A percentile compares a stretch with the other conserved stretches of the same genome.
phyloP scores from a whole-genome alignment of 2,888 invertebrate genomes.

The Flexamia atlantica region DNA sequence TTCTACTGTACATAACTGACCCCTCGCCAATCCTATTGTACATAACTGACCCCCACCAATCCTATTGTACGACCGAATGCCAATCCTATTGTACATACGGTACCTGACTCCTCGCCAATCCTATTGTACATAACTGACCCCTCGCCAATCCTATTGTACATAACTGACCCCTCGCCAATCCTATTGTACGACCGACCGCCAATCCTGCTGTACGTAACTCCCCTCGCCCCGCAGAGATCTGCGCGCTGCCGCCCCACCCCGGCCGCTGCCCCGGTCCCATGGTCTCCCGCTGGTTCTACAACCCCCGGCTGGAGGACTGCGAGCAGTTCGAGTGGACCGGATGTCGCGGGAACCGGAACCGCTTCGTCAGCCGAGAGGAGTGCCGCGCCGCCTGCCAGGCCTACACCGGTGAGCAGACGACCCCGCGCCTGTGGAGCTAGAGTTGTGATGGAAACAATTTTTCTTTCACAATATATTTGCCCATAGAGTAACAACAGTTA shows the following conservation, averaged over 20 bases:
- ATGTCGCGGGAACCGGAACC: slow-evolving; percentile 93
- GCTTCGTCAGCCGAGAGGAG: slow-evolving; percentile 90
- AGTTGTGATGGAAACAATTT: too few relatives aligned
- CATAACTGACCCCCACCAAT: slow-evolving; percentile 66
- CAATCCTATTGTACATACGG: too few relatives aligned
- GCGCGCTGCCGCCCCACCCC: slow-evolving; percentile 67
- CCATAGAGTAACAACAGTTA: too few relatives aligned
- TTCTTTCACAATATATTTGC: too few relatives aligned
- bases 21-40: slow-evolving; percentile 63
- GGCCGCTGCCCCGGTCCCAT: slow-evolving; percentile 68
- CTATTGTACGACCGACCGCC: too few relatives aligned
- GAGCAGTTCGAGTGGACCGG: slow-evolving; percentile 90
- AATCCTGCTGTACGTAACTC: neutral
- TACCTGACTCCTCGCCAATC: slow-evolving; percentile 15
- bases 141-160: too few relatives aligned
- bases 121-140: too few relatives aligned
- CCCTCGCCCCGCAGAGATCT: slow-evolving; percentile 65
- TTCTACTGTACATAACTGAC: neutral
- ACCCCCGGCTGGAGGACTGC: slow-evolving; percentile 65
- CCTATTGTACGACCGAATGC: too few relatives aligned
- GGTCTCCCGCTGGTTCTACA: slow-evolving; percentile 67
- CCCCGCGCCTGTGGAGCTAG: too few relatives aligned
- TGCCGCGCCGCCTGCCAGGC: slow-evolving; percentile 75
- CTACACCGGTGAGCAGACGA: slow-evolving; percentile 33
- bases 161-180: too few relatives aligned